Conservation (phyloP, 2,113 vertebrate species). For the Hyaena hyaena region DNA sequence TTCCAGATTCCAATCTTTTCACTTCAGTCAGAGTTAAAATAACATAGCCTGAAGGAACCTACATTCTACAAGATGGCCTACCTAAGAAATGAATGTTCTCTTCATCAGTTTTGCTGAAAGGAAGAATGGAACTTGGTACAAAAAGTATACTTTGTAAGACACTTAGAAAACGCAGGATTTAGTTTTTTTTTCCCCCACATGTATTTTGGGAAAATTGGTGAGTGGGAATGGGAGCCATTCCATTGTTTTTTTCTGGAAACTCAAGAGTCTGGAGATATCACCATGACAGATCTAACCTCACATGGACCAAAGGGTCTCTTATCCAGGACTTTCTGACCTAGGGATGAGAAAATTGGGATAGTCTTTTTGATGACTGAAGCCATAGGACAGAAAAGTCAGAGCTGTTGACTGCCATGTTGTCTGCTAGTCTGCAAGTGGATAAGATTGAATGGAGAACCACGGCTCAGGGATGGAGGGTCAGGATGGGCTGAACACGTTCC, state of each 20-base stretch:
- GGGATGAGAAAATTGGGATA: not conserved
- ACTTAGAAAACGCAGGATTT: conserved; percentile 30
- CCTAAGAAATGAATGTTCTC: conserved; percentile 41
- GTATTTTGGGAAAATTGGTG: not conserved
- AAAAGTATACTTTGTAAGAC: conserved; percentile 29
- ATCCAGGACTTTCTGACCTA: not conserved
- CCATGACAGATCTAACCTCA: not conserved
- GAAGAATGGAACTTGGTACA: not conserved
- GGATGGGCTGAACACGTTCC: not conserved
- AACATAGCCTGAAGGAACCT: conserved; percentile 8
- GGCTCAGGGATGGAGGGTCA: not conserved
- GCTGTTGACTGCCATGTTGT: not conserved
- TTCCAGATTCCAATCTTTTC: conserved; percentile 54
- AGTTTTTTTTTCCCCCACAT: not conserved
- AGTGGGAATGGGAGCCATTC: not conserved
- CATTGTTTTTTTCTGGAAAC: not conserved
- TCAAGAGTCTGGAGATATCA: not conserved
- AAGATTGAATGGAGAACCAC: not conserved
- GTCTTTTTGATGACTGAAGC: not conserved
- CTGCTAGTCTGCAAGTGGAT: not conserved
- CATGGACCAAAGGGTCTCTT: not conserved
- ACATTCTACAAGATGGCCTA: not conserved
- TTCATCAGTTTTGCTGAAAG: conserved; percentile 41
- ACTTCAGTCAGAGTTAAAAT: conserved; percentile 69
- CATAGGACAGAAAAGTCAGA: too few relatives aligned